Evolutionary conservation across 2,888 invertebrate species (phyloP), one percentile per base, ranked within the genome.

Genomic region (Chrysina gloriosa): DNA sequence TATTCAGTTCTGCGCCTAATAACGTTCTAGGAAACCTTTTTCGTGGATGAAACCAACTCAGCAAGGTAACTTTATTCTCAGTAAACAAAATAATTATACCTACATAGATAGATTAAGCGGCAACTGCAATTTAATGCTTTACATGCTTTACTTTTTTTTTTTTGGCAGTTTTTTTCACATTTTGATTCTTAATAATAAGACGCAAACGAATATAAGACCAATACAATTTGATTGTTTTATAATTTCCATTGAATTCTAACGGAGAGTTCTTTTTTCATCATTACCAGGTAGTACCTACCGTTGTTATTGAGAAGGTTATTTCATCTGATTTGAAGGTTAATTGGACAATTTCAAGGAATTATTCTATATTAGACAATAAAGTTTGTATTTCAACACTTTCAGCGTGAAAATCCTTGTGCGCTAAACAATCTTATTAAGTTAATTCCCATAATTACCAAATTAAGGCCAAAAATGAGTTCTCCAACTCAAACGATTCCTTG

Each of bases 11-110:
- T 48, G 31, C 48, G n/a, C 6, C 42, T 64, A 63, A 45, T 64
- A 14, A 31, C 36, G 11, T 66, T 66, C 66, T 58, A 58, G 66
- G 66, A 66, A 61, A 39, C 25, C 25, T 47, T 34, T 36, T 39
- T 50, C 25, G 34, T 64, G 52, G 58, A 61, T 42, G 42, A 42
- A 42, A 61, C 27, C 14, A 61, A 42, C 42, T 25, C 42, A 14
- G 16, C 39, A 42, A 61, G 58, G 58, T 61, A 61, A 54, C 27
- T 31, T 16, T 42, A 61, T 27, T 42, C 16, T 61, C 42, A 61
- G 42, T 45, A 39, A 61, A 42, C 16, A 61, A 42, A 42, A 42
- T 45, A 61, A 61, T 27, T 61, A 27, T 1, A 27, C n/a, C 3
- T 19, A 23, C 42, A 2, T 25, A 50, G n/a, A n/a, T n/a, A n/a